Evolutionary conservation across 2,113 vertebrate genomes (phyloP).

Genomic region (Nicator chloris): DNA sequence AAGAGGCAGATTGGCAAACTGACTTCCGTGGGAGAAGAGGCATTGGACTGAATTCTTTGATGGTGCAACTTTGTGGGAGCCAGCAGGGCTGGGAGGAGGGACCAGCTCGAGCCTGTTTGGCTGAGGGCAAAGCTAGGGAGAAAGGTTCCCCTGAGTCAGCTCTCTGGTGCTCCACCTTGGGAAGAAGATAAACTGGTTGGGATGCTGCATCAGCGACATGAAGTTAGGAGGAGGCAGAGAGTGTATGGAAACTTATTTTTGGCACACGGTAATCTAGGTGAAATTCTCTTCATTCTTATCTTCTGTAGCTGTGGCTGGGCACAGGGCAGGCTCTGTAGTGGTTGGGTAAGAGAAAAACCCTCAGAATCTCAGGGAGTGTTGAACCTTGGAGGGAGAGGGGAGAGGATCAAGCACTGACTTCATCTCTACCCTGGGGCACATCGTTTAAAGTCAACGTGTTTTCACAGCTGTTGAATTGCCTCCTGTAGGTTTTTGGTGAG

Average conservation of each 20-base stretch:
- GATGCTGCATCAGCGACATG: background rate
- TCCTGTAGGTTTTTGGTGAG: background rate
- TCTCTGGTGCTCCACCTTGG: background rate
- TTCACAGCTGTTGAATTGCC: conserved; percentile 10
- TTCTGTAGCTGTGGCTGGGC: background rate
- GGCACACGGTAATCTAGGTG: background rate
- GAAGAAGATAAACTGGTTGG: conserved; percentile 61
- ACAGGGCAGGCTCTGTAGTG: background rate
- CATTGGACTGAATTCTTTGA: background rate
- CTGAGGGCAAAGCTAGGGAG: background rate
- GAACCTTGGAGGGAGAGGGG: background rate
- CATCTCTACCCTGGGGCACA: background rate
- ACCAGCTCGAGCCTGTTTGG: background rate
- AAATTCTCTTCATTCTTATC: background rate
- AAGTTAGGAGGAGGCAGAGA: background rate
- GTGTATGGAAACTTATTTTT: background rate
- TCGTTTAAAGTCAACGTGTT: background rate
- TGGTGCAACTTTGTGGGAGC: background rate
- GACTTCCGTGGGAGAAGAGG: background rate
- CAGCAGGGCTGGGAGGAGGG: background rate
- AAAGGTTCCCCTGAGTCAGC: conserved; percentile 39
- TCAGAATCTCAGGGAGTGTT: background rate
- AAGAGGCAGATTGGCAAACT: background rate
- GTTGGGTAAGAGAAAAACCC: background rate
- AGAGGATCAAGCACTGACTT: background rate